Base-by-base conservation (phyloP, 2,797 vertebrate genomes). In the Channallabes apus region DNA sequence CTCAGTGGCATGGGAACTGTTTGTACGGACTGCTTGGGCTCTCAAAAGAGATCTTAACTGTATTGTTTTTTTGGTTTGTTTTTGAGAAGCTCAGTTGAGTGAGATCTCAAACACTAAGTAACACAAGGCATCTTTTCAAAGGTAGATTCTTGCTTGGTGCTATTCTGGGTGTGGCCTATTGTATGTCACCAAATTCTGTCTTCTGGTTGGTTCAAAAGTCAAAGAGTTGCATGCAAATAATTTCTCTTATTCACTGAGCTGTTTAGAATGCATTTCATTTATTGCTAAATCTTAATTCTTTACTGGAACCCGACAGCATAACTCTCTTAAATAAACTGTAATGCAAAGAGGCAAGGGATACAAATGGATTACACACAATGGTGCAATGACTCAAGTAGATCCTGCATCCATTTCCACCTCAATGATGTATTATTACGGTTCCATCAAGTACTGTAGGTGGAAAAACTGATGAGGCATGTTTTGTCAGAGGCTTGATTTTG, bases 271-370 rank as follows among this genome's bases (percentile, higher is more conserved):
- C 3, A 24, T 22, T 41, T 18, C 27, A 64, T 80, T 80, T 64
- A 38, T 18, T 41, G 20, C 29, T 35, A 59, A 77, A 38, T 12
- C 12, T 27, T 80, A 8, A 80, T 8, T 8, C n/a, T 64, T 64
- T 15, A 4, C 61, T 80, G 79, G 15, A 54, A 67, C 1, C 8
- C 2, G 18, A 79, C 59, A 41, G 12, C 6, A 18, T 18, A 79
- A 15, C 35, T 41, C 41, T 15, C 3, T 27, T 29, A 29, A 24
- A 77, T 27, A 58, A 22, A 32, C 22, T 12, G 38, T n/a, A 79
- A 93, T 93, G 91, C 86, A 88, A 86, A 85, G 86, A 86, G 89
- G 88, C 91, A 89, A 80, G 71, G 90, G 90, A 94, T 93, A 89
- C 91, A 91, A 92, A 89, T 87, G 90, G 90, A 64, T 35, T 54